Base-by-base conservation (phyloP, 2,113 vertebrate genomes). In the Solenodon paradoxus region DNA sequence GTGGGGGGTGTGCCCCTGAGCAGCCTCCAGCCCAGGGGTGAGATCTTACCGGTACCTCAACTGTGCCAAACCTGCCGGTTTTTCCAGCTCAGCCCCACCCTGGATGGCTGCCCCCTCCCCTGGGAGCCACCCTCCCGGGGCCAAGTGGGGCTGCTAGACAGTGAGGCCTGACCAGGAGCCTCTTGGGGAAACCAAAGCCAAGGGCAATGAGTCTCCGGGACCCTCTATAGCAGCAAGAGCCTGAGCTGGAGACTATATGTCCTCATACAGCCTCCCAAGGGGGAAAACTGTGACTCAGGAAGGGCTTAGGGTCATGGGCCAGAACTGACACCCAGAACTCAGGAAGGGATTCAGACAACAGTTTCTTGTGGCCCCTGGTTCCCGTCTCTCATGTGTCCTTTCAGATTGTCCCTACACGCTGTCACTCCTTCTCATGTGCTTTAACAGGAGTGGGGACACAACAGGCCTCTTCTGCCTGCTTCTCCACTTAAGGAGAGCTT, bases 1-100 rank as follows among this genome's bases (percentile, higher is more conserved):
- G 30, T 19, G 63, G 17, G 32, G 45, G 12, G 68, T 63, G 20
- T 84, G 61, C 75, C 77, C n/a, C 55, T 4, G 15, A 42, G 49
- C 40, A 51, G 42, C 83, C 82, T 80, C 61, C 19, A 53, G 32
- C 51, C 15, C 38, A 26, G 53, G 40, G 40, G 59, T 3, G 72
- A 59, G 85, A 32, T 8, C 2, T 1, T 15, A 30, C 77, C 47
- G 26, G 42, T 42, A 42, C 53, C 30, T n/a, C n/a, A 22, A 51
- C n/a, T 0, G 15, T 72, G 53, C 84, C 38, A 10, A 26, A 79
- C 79, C 42, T 94, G 88, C 90, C 2, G 22, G 93, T 72, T 81
- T 94, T 86, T 86, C 90, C 79, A 87, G 90, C 79, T 95, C 92
- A 26, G 81, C 84, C 72, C 61, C 8, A 0, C 91, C 72, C 79